Base-by-base conservation (phyloP, 2,888 invertebrate genomes). In the Harpalus rubripes region DNA sequence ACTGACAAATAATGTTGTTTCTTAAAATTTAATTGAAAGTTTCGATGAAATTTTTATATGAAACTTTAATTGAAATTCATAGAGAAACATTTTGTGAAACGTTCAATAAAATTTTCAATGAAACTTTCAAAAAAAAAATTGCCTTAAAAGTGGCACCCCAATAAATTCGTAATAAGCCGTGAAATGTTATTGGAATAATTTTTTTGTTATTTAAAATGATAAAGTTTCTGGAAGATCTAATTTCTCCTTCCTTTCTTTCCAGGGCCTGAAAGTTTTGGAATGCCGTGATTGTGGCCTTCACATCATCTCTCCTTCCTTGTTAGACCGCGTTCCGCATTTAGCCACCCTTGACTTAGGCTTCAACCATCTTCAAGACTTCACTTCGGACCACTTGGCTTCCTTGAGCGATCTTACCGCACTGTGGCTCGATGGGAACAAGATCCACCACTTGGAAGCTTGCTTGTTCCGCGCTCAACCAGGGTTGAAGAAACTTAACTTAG, bases 231-330 rank as follows among this genome's bases (percentile, higher is more conserved):
- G 32, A 6, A 32, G 32, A 32, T 32, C 32, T 32, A 32, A 32
- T 32, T 32, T 32, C 32, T 22, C 22, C 3, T 32, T 32, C 5
- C 32, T 32, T 32, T 63, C 78, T 15, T 80, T 94, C 86, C 94
- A 95, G 93, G 94, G 95, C 88, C 91, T 97, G 86, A 93, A 93
- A 89, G 91, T 93, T 86, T 93, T 97, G 86, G 94, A 94, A 89
- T 96, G 96, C 90, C 93, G 96, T 87, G 92, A 93, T 86, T 97
- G 96, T 90, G 92, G 94, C 85, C 90, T 97, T 87, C 93, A 93
- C 88, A 93, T 94, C 90, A 93, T 96, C 87, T 95, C 96, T 91
- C 94, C 95, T n/a, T 94, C 95, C 88, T 93, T 96, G 87, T 96
- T 96, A 91, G 94, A 95, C 89, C 92, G 95, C 86, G 92, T 95